phyloP scores from a whole-genome alignment of 2,113 vertebrate genomes.

The Aleadryas rufinucha region DNA sequence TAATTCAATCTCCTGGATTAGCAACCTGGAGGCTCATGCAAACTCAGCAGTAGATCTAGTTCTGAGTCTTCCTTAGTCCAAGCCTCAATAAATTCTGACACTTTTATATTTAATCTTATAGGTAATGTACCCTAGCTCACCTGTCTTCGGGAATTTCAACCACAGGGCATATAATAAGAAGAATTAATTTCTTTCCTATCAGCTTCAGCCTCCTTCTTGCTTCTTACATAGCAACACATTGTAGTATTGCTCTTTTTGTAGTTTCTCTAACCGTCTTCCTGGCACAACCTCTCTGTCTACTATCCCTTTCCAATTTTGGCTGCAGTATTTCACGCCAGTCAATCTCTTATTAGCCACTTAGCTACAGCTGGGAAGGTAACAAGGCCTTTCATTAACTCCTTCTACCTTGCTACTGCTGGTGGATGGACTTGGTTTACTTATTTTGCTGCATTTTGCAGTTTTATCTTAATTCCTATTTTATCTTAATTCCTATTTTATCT shows the following conservation, averaged over 20 bases:
- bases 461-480: neutral
- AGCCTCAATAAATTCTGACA: neutral
- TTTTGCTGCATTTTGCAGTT: neutral
- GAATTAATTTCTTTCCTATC: neutral
- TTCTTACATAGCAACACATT: neutral
- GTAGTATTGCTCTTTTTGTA: neutral
- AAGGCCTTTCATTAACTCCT: neutral
- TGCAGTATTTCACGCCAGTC: neutral
- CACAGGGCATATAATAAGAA: neutral
- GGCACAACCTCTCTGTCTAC: neutral
- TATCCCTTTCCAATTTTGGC: neutral
- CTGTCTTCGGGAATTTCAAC: neutral
- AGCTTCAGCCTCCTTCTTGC: neutral
- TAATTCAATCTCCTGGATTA: neutral
- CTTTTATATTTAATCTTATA: neutral
- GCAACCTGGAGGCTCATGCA: neutral
- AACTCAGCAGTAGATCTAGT: neutral
- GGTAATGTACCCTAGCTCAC: neutral
- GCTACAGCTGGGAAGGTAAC: neutral
- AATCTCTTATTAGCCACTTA: neutral
- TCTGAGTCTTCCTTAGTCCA: neutral
- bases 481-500: no score
- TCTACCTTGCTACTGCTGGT: neutral
- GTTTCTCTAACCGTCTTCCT: neutral
- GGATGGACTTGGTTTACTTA: neutral